Evolutionary conservation across 2,113 vertebrate species (phyloP).

Genomic region (Protomyctophum bolini): DNA sequence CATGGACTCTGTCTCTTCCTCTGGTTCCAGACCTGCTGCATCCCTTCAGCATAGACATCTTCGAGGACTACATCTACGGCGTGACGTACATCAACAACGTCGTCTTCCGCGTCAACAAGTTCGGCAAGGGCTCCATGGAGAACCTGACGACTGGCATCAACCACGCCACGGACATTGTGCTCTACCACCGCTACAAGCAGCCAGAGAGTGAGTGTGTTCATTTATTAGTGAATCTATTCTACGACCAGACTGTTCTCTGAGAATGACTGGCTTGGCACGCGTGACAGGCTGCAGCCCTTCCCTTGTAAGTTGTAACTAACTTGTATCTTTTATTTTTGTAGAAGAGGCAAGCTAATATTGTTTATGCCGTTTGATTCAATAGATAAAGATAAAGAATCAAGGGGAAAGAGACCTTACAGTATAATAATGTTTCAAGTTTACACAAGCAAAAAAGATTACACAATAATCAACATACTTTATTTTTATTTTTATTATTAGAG

Average conservation of each 20-base stretch:
- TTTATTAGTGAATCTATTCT: neutral
- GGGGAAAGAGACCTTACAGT: no score
- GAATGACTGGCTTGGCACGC: no score
- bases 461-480: neutral
- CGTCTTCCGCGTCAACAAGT: slow-evolving; percentile 97
- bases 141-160: slow-evolving; percentile 93
- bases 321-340: no score
- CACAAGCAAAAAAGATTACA: no score
- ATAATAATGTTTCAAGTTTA: no score
- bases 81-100: slow-evolving; percentile 96
- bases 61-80: slow-evolving; percentile 96
- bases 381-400: no score
- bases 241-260: no score
- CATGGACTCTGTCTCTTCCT: neutral
- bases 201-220: slow-evolving; percentile 85
- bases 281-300: no score
- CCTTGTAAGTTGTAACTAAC: no score
- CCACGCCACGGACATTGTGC: slow-evolving; percentile 92
- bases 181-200: slow-evolving; percentile 96
- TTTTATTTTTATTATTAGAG: no score
- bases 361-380: no score
- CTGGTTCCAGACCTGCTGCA: slow-evolving; percentile 85
- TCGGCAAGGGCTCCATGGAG: slow-evolving; percentile 87
- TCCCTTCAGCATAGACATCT: slow-evolving; percentile 97
- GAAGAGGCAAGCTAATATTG: no score